Percentiles rank a stretch among this genome's conserved stretches.
Evolutionary conservation across 2,113 vertebrate species (phyloP).

Genomic region (Lates calcarifer): DNA sequence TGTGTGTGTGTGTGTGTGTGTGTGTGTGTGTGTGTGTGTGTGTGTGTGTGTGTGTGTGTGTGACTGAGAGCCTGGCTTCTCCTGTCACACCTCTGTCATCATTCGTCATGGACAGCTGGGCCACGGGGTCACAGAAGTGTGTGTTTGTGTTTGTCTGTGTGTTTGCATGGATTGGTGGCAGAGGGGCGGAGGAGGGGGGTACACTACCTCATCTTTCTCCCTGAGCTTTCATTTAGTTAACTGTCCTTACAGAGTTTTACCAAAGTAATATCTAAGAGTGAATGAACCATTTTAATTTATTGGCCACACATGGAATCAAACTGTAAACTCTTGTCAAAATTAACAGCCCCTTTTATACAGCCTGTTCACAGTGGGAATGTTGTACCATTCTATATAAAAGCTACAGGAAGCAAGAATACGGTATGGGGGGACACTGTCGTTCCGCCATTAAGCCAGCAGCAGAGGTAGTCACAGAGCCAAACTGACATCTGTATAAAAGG

Average conservation of each 20-base stretch:
- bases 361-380: too few species aligned
- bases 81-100: conserved; percentile 75
- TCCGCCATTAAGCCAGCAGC: too few species aligned
- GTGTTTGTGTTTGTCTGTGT: conserved; percentile 24
- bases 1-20: conserved; percentile 34
- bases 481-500: too few species aligned
- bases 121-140: conserved; percentile 52
- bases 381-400: too few species aligned
- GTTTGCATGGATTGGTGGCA: conserved; percentile 15
- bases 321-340: not conserved
- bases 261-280: not conserved
- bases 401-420: too few species aligned
- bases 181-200: not conserved
- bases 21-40: conserved; percentile 40
- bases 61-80: conserved; percentile 40
- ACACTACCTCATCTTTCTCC: not conserved
- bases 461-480: too few species aligned
- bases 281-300: not conserved
- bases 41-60: conserved; percentile 30
- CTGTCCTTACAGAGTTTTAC: not conserved
- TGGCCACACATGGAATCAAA: not conserved
- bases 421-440: too few species aligned
- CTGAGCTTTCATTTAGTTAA: not conserved
- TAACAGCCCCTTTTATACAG: too few species aligned
- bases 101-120: conserved; percentile 70